Base-by-base conservation (phyloP, 2,888 invertebrate genomes). In the Eupithecia exiguata region DNA sequence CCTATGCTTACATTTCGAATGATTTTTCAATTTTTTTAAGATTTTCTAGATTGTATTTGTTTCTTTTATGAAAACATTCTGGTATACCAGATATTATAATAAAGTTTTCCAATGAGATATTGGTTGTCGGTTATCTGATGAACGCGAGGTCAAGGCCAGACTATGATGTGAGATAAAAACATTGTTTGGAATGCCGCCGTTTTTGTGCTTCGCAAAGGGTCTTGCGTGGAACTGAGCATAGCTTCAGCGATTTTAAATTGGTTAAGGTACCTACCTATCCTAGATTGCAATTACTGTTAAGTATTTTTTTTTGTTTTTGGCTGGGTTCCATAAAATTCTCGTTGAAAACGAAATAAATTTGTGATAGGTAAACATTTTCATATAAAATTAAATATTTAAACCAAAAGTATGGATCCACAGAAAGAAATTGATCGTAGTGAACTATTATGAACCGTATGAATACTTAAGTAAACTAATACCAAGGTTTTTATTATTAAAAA, bases 131-230 rank as follows among this genome's bases (percentile, higher is more conserved):
- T 68, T 70, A 72, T 75, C 63, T 72, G 68, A 72, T 69, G 58
- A 35, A 5, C 40, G 53, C 49, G 61, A 25, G 71, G 71, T 74
- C 74, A 74, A 74, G 74, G 74, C 21, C 66, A 69, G 53, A 36
- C 62, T n/a, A 46, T n/a, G n/a, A 46, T n/a, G n/a, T 46, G 7
- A 35, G 9, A 35, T 62, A 30, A 35, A 62, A 62, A 62, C 43
- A 66, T 66, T 71, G 69, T 71, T 36, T 43, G 69, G 36, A 65
- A 36, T 38, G 36, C 36, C 38, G 36, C 36, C 38, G 65, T 36
- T 65, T 36, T 38, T 65, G 63, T 63, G 36, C 35, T 38, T 36
- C 0, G 16, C 6, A 18, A n/a, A 38, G n/a, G 46, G 5, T 16
- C 43, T 43, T 16, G 43, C 43, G 18, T 30, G 30, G 7, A 35